Conservation (phyloP, 2,797 vertebrate species). For the Acropternis orthonyx region DNA sequence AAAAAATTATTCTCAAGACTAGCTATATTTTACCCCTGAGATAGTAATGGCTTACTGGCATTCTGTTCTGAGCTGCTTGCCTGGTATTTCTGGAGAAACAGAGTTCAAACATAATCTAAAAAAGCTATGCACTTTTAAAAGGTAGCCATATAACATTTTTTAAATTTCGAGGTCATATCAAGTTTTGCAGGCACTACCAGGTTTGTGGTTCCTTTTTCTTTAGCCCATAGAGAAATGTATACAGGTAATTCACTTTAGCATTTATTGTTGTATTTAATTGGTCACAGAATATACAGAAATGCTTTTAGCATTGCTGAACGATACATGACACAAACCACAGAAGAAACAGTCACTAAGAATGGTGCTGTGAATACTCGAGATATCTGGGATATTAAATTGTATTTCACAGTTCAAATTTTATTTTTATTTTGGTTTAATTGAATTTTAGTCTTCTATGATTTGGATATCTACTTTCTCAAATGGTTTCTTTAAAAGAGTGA, state of each 20-base stretch:
- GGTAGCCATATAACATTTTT: neutral
- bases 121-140: neutral
- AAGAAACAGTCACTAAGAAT: neutral
- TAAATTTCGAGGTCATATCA: neutral
- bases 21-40: neutral
- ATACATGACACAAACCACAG: neutral
- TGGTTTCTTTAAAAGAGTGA: neutral
- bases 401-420: neutral
- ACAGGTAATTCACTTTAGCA: neutral
- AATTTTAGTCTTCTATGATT: neutral
- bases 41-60: neutral
- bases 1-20: neutral
- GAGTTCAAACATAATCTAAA: neutral
- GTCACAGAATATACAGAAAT: neutral
- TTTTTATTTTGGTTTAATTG: neutral
- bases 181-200: neutral
- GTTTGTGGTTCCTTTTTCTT: neutral
- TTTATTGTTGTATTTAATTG: neutral
- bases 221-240: neutral
- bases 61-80: neutral
- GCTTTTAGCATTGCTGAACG: neutral
- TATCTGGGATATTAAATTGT: neutral
- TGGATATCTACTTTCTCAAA: neutral
- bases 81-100: neutral
- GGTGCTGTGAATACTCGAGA: neutral